phyloP scores from a whole-genome alignment of 2,888 invertebrate genomes.

The Dynastes maya region DNA sequence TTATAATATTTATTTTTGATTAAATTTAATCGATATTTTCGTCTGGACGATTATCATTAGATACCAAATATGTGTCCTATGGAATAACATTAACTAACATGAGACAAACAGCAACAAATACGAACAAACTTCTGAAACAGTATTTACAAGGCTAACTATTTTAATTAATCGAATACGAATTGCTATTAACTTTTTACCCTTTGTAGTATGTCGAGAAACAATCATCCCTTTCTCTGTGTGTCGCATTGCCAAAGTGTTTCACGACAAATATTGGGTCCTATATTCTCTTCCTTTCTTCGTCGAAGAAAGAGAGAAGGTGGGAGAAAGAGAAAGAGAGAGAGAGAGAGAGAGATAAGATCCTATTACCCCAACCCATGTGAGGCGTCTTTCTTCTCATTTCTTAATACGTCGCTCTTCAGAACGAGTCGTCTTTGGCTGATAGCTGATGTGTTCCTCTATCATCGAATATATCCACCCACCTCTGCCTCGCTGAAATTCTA shows the following conservation, averaged over 20 bases:
- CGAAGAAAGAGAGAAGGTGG: too few relatives aligned
- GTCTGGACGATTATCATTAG: too few relatives aligned
- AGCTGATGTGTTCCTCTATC: slow-evolving; percentile 23
- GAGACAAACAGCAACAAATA: too few relatives aligned
- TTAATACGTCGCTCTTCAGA: slow-evolving; percentile 23
- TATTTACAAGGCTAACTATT: slow-evolving; percentile 3
- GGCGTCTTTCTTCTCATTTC: slow-evolving; percentile 56
- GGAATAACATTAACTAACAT: too few relatives aligned
- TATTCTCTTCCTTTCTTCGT: neutral
- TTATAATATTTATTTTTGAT: too few relatives aligned
- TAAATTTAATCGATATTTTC: too few relatives aligned
- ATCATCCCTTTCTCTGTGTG: neutral
- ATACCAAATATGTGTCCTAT: too few relatives aligned
- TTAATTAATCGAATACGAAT: slow-evolving; percentile 19
- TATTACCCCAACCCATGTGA: neutral
- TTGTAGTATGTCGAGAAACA: neutral
- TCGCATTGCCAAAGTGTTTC: neutral
- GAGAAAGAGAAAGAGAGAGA: too few relatives aligned
- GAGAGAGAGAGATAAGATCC: neutral
- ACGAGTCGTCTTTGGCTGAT: slow-evolving; percentile 10
- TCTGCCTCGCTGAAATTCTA: slow-evolving; percentile 63
- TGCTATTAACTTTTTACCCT: slow-evolving; percentile 16
- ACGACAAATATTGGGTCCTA: neutral
- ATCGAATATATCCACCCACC: slow-evolving; percentile 56
- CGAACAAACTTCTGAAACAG: too few relatives aligned